Base-by-base conservation (phyloP, 2,888 invertebrate genomes). In the Chalcis sispes region DNA sequence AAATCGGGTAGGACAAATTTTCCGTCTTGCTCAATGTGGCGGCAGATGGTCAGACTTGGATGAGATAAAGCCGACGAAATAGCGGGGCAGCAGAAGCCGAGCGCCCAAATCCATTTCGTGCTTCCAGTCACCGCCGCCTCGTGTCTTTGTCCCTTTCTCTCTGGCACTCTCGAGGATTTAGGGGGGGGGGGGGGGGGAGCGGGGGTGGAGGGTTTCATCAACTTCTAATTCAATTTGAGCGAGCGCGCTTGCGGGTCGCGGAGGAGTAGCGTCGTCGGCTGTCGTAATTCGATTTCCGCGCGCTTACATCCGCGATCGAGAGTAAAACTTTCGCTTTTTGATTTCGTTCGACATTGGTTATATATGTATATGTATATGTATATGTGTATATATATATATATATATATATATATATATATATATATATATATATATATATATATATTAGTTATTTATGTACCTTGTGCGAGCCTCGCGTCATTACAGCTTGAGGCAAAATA, bases 1-100 rank as follows among this genome's bases (percentile, higher is more conserved):
- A 87, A 87, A 87, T 87, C 85, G 82, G 85, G 61, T n/a, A 62
- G 52, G 48, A 2, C 56, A 58, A 70, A 61, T 75, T 75, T 75
- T 71, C 71, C 69, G 48, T 64, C 56, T 64, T 64, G 50, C 54
- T 32, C 59, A 3, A 2, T n/a, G 36, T 69, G 77, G 76, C 64
- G 42, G 69, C 87, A 87, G 86, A 87, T 86, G 87, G 86, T 82
- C 84, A 84, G 81, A 84, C 81, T 82, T 80, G 70, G 79, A 42
- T 13, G 83, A 84, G 85, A 83, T 84, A 85, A 85, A 85, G 61
- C 59, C 59, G 62, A 1, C 46, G 71, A 54, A 40, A 46, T 27
- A 50, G 48, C n/a, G n/a, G n/a, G 29, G 46, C 23, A 25, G 46
- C 13, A 20, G 52, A 46, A 23, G n/a, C n/a, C n/a, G 46, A 40